phyloP scores from a whole-genome alignment of 2,888 invertebrate genomes.

The Ennomos quercinarius region DNA sequence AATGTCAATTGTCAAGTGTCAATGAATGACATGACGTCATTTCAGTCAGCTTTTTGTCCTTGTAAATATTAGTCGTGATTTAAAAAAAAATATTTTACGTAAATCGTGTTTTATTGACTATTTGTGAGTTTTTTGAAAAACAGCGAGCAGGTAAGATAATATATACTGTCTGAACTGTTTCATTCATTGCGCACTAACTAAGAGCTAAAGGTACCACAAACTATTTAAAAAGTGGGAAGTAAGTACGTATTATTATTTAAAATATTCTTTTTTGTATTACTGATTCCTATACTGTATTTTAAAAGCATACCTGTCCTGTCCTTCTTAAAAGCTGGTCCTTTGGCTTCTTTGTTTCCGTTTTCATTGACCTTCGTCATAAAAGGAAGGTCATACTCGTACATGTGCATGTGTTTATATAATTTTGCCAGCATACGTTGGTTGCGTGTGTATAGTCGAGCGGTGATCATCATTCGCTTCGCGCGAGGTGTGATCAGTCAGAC shows the following conservation, averaged over 20 bases:
- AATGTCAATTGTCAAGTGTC: no score
- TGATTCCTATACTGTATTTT: slow-evolving; percentile 40
- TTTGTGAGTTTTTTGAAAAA: slow-evolving; percentile 11
- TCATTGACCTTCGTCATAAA: slow-evolving; percentile 65
- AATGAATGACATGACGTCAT: no score
- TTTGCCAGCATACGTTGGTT: slow-evolving; percentile 34
- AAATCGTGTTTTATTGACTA: slow-evolving; percentile 27
- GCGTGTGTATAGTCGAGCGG: slow-evolving; percentile 36
- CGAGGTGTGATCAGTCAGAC: slow-evolving; percentile 48
- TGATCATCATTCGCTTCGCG: slow-evolving; percentile 47
- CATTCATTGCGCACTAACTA: no score
- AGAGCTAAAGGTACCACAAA: no score
- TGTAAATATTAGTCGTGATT: slow-evolving; percentile 50
- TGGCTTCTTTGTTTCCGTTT: slow-evolving; percentile 41
- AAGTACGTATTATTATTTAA: no score
- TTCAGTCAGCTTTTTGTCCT: slow-evolving; percentile 46
- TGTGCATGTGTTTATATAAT: slow-evolving; percentile 70
- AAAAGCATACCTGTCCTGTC: slow-evolving; percentile 35
- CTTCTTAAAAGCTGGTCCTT: slow-evolving; percentile 32
- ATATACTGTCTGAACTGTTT: not conserved
- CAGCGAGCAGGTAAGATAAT: slow-evolving; percentile 25
- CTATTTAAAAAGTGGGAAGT: no score
- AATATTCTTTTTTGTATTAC: not conserved
- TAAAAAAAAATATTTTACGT: slow-evolving; percentile 44
- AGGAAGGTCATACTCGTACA: slow-evolving; percentile 73